Conservation (phyloP, 2,888 invertebrate species). For the Gonocerus acuteangulatus region DNA sequence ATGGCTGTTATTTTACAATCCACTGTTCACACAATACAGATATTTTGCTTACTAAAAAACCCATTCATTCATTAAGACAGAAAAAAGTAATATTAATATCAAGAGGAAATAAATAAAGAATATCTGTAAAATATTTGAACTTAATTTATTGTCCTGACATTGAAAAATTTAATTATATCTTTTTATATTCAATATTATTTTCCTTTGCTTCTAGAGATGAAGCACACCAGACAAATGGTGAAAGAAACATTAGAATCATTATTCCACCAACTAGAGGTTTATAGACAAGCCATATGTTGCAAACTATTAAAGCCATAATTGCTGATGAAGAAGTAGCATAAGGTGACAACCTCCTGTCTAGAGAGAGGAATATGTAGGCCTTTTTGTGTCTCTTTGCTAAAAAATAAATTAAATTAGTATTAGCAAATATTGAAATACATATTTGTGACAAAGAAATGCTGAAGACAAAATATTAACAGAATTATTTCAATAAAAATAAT, state of each 20-base stretch:
- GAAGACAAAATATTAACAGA: background rate
- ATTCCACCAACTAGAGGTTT: constrained; percentile 27
- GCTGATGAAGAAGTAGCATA: constrained; percentile 28
- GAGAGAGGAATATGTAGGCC: constrained; percentile 21
- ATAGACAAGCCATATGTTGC: constrained; percentile 29
- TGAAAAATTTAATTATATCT: too few relatives aligned
- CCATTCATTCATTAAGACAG: too few relatives aligned
- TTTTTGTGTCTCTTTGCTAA: constrained; percentile 13
- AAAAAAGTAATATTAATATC: too few relatives aligned
- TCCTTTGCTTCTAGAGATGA: constrained; percentile 5
- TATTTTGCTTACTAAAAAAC: too few relatives aligned
- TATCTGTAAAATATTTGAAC: too few relatives aligned
- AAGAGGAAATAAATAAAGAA: too few relatives aligned
- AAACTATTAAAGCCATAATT: constrained; percentile 25
- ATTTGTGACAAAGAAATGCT: too few relatives aligned
- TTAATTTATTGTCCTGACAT: too few relatives aligned
- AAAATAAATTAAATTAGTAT: constrained; percentile 18
- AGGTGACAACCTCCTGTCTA: constrained; percentile 29
- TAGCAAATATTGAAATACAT: background rate
- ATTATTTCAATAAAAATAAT: background rate
- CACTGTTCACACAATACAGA: too few relatives aligned
- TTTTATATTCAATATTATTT: constrained; percentile 5
- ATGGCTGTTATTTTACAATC: too few relatives aligned
- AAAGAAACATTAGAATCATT: constrained; percentile 26
- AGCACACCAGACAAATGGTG: constrained; percentile 22